Base-by-base conservation (phyloP, 2,113 vertebrate genomes). In the Polypterus senegalus region DNA sequence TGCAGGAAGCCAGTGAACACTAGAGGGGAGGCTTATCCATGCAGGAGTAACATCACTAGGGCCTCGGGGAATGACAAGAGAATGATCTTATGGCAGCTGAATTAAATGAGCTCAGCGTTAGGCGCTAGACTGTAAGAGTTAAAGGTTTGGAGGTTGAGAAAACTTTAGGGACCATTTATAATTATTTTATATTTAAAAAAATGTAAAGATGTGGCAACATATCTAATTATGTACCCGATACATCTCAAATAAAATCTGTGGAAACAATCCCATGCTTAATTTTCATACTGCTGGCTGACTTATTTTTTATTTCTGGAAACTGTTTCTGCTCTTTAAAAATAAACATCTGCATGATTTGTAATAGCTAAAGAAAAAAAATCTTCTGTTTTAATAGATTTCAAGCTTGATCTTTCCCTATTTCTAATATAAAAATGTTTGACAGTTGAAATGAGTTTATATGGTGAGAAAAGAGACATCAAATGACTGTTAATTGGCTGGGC, bases 1-100 rank as follows among this genome's bases (percentile, higher is more conserved):
- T 72, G 55, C 59, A 79, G 68, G 70, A 87, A 86, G 81, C 73
- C 79, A 85, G 65, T 82, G 91, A 93, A 97, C 93, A 91, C 94
- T 98, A 97, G 93, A 92, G 92, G 94, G 93, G 91, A 91, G 91
- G 88, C 91, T 98, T 93, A 91, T 64, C 90, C 89, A 74, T 86
- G 85, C 81, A 77, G 81, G 71, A 84, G 76, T 73, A 65, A 77
- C 78, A 76, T 73, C 74, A 70, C 67, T 55, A 68, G 67, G 66
- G 68, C 74, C 72, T 79, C 72, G 75, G 72, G 80, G 75, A 78
- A 69, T 27, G 77, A 74, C 67, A 78, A 77, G 76, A 75, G 73
- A 81, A 72, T 73, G 71, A 78, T 64, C 61, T 5, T 69, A 78
- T 73, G 80, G 74, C 79, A 80, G 66, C 83, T 77, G 78, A 82